Percentiles rank a stretch among this genome's conserved stretches.
Evolutionary conservation across 1,140 invertebrate genomes (phyloP).

Genomic region (Apis cerana): DNA sequence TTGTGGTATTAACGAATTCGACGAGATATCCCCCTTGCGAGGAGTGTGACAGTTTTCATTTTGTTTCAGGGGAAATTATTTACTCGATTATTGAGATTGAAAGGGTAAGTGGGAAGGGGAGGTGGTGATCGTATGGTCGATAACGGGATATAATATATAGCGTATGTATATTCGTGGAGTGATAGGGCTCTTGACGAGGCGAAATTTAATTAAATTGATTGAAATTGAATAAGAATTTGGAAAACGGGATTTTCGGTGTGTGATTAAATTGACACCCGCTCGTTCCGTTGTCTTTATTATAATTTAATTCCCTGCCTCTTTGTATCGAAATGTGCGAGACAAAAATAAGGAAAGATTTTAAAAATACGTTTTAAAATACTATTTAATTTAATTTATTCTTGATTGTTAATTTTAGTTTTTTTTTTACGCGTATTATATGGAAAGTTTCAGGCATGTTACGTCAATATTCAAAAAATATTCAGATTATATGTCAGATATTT

Average conservation of each 20-base stretch:
- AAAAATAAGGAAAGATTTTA: no score
- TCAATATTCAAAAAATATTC: background rate
- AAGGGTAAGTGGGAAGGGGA: background rate
- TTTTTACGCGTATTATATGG: background rate
- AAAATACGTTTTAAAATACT: background rate
- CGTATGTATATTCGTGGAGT: background rate
- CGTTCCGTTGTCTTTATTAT: background rate
- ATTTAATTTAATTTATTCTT: no score
- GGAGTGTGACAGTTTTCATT: background rate
- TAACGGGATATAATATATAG: background rate
- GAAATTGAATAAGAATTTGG: background rate
- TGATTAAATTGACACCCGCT: background rate
- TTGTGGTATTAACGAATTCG: slow-evolving; percentile 10
- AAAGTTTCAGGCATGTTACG: background rate
- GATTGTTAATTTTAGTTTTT: no score
- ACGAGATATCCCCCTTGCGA: background rate
- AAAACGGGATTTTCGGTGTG: no score
- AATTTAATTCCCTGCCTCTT: background rate
- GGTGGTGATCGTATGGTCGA: background rate
- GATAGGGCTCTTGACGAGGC: background rate
- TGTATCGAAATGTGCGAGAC: background rate
- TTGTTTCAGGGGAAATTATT: background rate
- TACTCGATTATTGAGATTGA: slow-evolving; percentile 6
- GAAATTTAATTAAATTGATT: background rate
- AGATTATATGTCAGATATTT: background rate